phyloP scores from a whole-genome alignment of 2,888 invertebrate species.

The Chelonus formosanus region DNA sequence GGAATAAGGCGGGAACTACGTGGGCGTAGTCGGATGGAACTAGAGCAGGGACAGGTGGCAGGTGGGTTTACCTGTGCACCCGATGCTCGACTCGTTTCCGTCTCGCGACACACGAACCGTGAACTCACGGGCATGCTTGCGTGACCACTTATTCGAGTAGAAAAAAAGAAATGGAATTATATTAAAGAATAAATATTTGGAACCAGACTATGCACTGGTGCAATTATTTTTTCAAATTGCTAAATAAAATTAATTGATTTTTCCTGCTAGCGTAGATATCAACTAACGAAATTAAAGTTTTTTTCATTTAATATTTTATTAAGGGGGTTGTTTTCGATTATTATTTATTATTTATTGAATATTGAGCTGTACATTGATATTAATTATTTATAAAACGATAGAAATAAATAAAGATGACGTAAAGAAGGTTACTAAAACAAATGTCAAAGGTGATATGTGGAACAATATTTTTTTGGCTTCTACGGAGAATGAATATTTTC shows the following conservation, averaged over 20 bases:
- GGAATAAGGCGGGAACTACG: slow-evolving; percentile 17
- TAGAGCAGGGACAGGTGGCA: slow-evolving; percentile 49
- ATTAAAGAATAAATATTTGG: slow-evolving; percentile 23
- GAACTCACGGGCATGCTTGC: slow-evolving; percentile 45
- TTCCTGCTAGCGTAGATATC: background rate
- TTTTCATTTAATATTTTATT: too few relatives aligned
- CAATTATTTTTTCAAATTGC: slow-evolving; percentile 4
- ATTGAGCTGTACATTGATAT: too few relatives aligned
- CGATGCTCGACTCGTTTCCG: slow-evolving; percentile 53
- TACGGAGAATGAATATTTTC: too few relatives aligned
- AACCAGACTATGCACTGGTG: background rate
- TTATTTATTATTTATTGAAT: too few relatives aligned
- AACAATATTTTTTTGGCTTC: too few relatives aligned
- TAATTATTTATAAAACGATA: too few relatives aligned
- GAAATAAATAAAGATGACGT: too few relatives aligned
- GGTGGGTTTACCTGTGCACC: slow-evolving; percentile 48
- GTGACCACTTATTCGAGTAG: slow-evolving; percentile 26
- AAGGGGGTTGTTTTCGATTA: too few relatives aligned
- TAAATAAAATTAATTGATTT: background rate
- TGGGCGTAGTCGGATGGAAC: slow-evolving; percentile 31
- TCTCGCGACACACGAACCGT: slow-evolving; percentile 50
- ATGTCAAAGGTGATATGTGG: too few relatives aligned
- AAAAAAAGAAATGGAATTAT: slow-evolving; percentile 23
- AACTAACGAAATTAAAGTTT: too few relatives aligned
- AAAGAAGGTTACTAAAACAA: too few relatives aligned